Conservation (phyloP, 2,888 invertebrate genomes). For the Himalopsyche japonica region DNA sequence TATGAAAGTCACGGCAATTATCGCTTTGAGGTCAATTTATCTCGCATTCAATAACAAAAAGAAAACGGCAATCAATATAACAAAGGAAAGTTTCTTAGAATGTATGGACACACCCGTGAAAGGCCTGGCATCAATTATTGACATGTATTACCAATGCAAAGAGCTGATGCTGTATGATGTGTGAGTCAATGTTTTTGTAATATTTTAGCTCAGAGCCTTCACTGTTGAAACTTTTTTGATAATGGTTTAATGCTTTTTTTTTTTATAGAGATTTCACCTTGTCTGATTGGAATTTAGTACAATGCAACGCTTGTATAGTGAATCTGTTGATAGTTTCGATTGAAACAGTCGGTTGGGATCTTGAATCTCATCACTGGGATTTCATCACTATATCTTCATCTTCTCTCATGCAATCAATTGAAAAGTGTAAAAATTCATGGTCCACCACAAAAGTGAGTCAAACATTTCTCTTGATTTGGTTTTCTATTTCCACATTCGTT, state of each 20-base stretch:
- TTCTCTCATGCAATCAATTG: conserved; percentile 65
- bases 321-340: conserved; percentile 49
- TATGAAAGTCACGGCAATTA: conserved; percentile 18
- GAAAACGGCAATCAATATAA: background rate
- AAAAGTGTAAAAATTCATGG: conserved; percentile 49
- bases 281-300: conserved; percentile 45
- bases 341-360: conserved; percentile 46
- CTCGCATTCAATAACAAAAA: conserved; percentile 1
- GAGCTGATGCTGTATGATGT: conserved; percentile 33
- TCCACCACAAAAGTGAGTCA: conserved; percentile 58
- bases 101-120: conserved; percentile 17
- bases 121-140: conserved; percentile 28
- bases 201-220: background rate
- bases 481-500: too few species aligned
- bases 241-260: conserved; percentile 24
- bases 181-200: conserved; percentile 16
- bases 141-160: conserved; percentile 33
- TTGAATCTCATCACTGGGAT: conserved; percentile 69
- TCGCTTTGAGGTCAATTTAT: conserved; percentile 28
- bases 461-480: too few species aligned
- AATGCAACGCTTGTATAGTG: conserved; percentile 50
- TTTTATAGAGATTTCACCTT: conserved; percentile 44
- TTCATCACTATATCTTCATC: conserved; percentile 71
- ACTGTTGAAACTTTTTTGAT: background rate
- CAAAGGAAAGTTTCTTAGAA: conserved; percentile 20